Evolutionary conservation across 2,113 vertebrate genomes (phyloP), one percentile per base, ranked within the genome.

Genomic region (Lycocorax pyrrhopterus): DNA sequence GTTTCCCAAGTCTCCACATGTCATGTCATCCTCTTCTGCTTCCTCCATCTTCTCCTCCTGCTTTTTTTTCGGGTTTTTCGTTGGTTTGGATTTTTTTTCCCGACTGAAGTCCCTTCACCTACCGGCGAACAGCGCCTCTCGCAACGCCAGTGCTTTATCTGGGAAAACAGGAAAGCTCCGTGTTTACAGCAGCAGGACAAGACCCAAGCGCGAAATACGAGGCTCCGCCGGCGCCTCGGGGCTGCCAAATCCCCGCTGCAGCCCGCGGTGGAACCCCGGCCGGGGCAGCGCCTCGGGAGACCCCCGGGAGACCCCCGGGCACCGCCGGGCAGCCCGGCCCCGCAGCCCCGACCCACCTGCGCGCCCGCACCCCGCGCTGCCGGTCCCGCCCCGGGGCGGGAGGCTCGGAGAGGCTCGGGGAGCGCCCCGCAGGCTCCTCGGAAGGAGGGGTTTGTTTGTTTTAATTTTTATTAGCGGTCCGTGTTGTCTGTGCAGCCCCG

Each of bases 1-100:
- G 1, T 99, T 98, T 7, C 99, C 99, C 66, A 99, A 94, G 75
- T 99, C 99, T 33, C 99, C 99, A 6, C 98, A 96, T 1, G 93
- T 82, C 99, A 99, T 98, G 89, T 99, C 99, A 94, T 99, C 99
- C 1, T 99, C 98, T 56, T 98, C 97, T 10, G 46, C 49, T 64
- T 96, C 93, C 75, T 96, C 92, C 89, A 96, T 96, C 77, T 84
- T 37, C 15, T 52, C 52, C 46, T 43, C 84, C 39, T 4, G 47
- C 0, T 1, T 17, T 10, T 18, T 56, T 56, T 51, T 9, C 37
- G 29, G 27, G 7, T 3, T 33, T 52, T 26, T 11, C 4, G 14
- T 13, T 5, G 22, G 5, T 16, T 46, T 10, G 14, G 25, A 11
- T 0, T 18, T 46, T 9, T 9, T 64, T 32, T 1, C 33, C 44